These are phyloP conservation scores for Acholoe squamosa DNA, from an alignment of 2,888 invertebrate genomes.

Conservation along the genomic window DNA sequence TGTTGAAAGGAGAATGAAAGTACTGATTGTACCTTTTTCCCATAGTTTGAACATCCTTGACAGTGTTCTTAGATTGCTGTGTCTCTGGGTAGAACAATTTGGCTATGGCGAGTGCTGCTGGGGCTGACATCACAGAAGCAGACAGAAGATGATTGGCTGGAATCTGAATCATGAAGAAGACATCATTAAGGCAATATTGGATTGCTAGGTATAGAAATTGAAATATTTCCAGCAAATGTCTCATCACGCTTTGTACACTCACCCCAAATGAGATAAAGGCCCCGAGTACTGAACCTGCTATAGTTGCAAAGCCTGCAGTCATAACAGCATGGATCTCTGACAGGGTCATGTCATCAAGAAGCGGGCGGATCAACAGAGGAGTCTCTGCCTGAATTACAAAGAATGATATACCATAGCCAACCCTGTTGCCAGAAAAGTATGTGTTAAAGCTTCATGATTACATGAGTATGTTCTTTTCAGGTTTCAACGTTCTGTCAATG, in stretches of 20 bases:
- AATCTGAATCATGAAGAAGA: too few species aligned
- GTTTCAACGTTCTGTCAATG: too few species aligned
- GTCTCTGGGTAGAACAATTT: slow-evolving; percentile 96
- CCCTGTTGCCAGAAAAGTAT: too few species aligned
- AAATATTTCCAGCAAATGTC: too few species aligned
- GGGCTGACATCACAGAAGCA: slow-evolving; percentile 97
- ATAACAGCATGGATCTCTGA: slow-evolving; percentile 97
- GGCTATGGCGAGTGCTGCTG: slow-evolving; percentile 93
- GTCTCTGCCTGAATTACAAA: slow-evolving; percentile 95
- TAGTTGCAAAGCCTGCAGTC: slow-evolving; percentile 97
- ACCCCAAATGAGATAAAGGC: slow-evolving; percentile 96
- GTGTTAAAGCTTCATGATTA: too few species aligned
- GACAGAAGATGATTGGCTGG: slow-evolving; percentile 93
- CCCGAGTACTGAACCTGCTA: slow-evolving; percentile 93
- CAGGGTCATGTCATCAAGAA: slow-evolving; percentile 90
- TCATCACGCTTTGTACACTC: neutral
- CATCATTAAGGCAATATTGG: too few species aligned
- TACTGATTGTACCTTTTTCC: slow-evolving; percentile 83
- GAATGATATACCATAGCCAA: too few species aligned
- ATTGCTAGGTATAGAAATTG: too few species aligned
- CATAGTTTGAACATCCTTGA: slow-evolving; percentile 89
- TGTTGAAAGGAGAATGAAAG: too few species aligned
- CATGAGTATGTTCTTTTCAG: too few species aligned
- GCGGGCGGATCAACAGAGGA: slow-evolving; percentile 94
- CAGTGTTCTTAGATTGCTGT: slow-evolving; percentile 89